These are phyloP conservation scores for Himalopsyche japonica DNA, from an alignment of 2,888 invertebrate species.

Conservation along the genomic window DNA sequence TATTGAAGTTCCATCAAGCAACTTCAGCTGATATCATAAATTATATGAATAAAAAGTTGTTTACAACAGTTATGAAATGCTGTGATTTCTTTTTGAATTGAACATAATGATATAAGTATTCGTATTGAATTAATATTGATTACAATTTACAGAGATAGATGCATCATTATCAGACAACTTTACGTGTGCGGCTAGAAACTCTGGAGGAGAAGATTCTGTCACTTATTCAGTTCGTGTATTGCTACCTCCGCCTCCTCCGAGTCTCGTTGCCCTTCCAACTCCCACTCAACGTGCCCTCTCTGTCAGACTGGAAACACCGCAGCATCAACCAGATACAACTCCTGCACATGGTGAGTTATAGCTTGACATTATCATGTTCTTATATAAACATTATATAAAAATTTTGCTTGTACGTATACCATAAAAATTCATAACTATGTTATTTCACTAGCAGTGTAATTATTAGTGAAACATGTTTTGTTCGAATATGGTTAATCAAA, in stretches of 20 bases:
- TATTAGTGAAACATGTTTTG: too few species aligned
- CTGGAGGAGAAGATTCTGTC: slow-evolving; percentile 81
- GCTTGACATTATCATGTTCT: background rate
- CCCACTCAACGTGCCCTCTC: slow-evolving; percentile 31
- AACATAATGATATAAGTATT: too few species aligned
- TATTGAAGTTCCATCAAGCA: too few species aligned
- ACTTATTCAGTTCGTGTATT: slow-evolving; percentile 78
- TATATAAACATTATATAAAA: too few species aligned
- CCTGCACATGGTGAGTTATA: slow-evolving; percentile 28
- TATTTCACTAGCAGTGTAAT: too few species aligned
- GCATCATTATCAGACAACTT: slow-evolving; percentile 76
- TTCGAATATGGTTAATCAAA: too few species aligned
- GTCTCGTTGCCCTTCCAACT: slow-evolving; percentile 58
- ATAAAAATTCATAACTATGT: too few species aligned
- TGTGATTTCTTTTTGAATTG: too few species aligned
- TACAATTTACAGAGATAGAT: slow-evolving; percentile 49
- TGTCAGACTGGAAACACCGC: slow-evolving; percentile 11
- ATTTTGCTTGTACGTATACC: background rate
- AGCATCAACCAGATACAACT: slow-evolving; percentile 6
- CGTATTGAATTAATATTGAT: background rate
- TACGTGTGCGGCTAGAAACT: slow-evolving; percentile 79
- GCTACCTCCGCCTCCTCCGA: slow-evolving; percentile 72
- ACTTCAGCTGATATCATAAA: too few species aligned
- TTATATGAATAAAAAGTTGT: too few species aligned
- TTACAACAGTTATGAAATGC: too few species aligned